These are phyloP conservation scores for Ictalurus furcatus DNA, from an alignment of 2,113 vertebrate species.

Conservation along the genomic window DNA sequence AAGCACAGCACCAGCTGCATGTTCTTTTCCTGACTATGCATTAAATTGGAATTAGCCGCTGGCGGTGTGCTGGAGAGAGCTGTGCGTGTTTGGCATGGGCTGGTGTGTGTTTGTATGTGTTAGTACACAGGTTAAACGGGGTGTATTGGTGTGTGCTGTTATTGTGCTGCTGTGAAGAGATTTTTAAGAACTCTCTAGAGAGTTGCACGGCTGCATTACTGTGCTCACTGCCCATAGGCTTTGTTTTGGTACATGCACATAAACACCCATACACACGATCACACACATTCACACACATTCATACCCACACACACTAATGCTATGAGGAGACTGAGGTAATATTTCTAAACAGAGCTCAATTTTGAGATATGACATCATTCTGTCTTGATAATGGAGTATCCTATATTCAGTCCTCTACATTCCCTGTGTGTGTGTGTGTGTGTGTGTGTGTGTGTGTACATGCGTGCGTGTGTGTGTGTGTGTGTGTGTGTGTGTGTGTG, in stretches of 20 bases:
- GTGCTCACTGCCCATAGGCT: background rate
- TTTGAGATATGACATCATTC: slow-evolving; percentile 12
- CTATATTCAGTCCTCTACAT: background rate
- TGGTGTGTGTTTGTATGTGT: slow-evolving; percentile 16
- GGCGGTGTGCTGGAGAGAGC: slow-evolving; percentile 1
- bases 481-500: background rate
- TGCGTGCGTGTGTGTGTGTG: background rate
- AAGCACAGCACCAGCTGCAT: slow-evolving; percentile 15
- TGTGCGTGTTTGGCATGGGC: slow-evolving; percentile 5
- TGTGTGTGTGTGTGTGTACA: background rate
- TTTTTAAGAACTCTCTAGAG: slow-evolving; percentile 12
- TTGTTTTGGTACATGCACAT: background rate
- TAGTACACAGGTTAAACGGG: slow-evolving; percentile 33
- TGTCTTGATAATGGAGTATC: background rate
- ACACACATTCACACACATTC: background rate
- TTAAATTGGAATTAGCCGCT: slow-evolving; percentile 6
- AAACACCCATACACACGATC: background rate
- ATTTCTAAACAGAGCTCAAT: slow-evolving; percentile 3
- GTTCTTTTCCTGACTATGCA: slow-evolving; percentile 21
- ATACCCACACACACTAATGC: background rate
- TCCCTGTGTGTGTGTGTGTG: background rate
- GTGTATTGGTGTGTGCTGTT: slow-evolving; percentile 30
- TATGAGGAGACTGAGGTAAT: slow-evolving; percentile 17
- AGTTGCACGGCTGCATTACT: background rate
- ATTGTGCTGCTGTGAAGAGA: slow-evolving; percentile 13